Evolutionary conservation across 2,797 vertebrate genomes (phyloP).

Genomic region (Odontamblyopus lacepedii): DNA sequence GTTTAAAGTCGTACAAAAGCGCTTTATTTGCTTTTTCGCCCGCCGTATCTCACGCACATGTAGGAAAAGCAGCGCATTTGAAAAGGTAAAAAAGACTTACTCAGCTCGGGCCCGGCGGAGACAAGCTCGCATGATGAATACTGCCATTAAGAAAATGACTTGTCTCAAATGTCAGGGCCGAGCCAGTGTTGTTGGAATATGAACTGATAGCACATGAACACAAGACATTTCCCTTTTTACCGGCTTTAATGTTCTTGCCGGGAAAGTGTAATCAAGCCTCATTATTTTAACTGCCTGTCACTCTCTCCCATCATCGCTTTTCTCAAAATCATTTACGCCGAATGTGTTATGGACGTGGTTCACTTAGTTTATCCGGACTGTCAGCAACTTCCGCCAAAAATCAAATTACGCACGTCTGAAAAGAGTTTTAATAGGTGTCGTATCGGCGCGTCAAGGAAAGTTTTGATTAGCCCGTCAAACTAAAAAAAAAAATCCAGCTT

Average conservation of each 20-base stretch:
- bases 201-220: conserved; percentile 64
- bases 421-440: background rate
- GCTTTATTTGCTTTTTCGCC: background rate
- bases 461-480: background rate
- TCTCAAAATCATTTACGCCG: conserved; percentile 61
- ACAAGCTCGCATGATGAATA: conserved; percentile 63
- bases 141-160: conserved; percentile 71
- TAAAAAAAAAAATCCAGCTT: background rate
- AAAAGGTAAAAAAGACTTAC: conserved; percentile 55
- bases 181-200: conserved; percentile 62
- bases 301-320: conserved; percentile 51
- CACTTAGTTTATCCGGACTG: conserved; percentile 42
- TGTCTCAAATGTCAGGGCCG: conserved; percentile 69
- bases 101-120: conserved; percentile 29
- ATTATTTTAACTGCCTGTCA: conserved; percentile 71
- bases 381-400: conserved; percentile 20
- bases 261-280: conserved; percentile 63
- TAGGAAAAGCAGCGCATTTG: conserved; percentile 54
- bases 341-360: conserved; percentile 37
- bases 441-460: background rate
- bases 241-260: conserved; percentile 56
- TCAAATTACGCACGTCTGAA: conserved; percentile 17
- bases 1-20: background rate
- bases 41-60: background rate
- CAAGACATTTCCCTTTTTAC: conserved; percentile 51